These are phyloP conservation scores for Brevimyrus niger DNA, from an alignment of 2,113 vertebrate genomes.

Conservation along the genomic window DNA sequence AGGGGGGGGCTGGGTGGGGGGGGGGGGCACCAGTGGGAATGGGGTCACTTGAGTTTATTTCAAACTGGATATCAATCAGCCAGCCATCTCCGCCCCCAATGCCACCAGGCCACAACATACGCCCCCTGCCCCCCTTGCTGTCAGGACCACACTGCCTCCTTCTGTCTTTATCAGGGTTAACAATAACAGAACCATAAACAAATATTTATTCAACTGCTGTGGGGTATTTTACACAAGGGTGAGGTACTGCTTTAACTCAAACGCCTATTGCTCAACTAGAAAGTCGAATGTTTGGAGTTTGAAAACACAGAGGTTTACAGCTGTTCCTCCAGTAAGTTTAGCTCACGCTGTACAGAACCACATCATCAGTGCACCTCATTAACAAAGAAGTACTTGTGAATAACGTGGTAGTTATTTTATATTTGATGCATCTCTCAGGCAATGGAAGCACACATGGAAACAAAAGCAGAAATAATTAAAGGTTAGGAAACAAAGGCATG, in stretches of 20 bases:
- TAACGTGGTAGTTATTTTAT: background rate
- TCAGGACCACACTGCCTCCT: background rate
- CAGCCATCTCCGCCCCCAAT: constrained; percentile 49
- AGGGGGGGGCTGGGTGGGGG: background rate
- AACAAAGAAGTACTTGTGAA: background rate
- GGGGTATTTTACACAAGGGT: background rate
- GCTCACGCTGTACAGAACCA: background rate
- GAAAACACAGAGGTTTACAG: background rate
- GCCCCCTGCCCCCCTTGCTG: background rate
- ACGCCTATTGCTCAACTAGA: background rate
- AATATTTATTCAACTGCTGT: background rate
- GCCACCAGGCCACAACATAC: constrained; percentile 14
- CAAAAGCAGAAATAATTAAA: background rate
- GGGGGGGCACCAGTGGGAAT: constrained; percentile 36
- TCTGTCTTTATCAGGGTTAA: background rate
- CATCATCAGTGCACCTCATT: background rate
- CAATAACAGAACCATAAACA: background rate
- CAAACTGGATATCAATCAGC: constrained; percentile 56
- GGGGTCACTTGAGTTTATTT: constrained; percentile 67
- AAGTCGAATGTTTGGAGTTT: background rate
- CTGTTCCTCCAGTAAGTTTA: background rate
- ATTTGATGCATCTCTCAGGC: background rate
- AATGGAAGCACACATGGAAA: background rate
- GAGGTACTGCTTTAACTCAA: background rate
- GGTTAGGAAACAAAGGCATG: background rate